Evolutionary conservation across 2,113 vertebrate species (phyloP).

Genomic region (Brachyhypopomus occidentalis): DNA sequence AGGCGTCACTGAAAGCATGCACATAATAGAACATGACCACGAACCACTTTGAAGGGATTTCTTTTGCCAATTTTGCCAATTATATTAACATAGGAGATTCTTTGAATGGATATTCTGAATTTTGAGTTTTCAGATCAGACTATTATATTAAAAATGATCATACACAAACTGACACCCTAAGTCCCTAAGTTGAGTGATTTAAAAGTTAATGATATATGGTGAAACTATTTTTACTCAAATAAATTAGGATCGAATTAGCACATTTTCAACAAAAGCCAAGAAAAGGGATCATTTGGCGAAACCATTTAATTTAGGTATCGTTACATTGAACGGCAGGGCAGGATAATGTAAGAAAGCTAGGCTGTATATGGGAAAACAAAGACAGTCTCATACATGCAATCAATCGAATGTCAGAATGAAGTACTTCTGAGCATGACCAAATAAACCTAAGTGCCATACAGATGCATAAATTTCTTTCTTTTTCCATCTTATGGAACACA

Average conservation of each 20-base stretch:
- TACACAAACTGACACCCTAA: neutral
- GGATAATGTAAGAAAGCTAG: conserved; percentile 15
- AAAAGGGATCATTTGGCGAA: conserved; percentile 47
- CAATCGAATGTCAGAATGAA: neutral
- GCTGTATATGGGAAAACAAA: conserved; percentile 17
- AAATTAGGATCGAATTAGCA: neutral
- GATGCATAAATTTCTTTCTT: neutral
- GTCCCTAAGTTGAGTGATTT: neutral
- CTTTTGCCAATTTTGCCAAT: no score
- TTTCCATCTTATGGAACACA: neutral
- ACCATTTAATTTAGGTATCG: conserved; percentile 51
- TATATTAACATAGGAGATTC: neutral
- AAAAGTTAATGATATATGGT: neutral
- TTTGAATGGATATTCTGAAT: neutral
- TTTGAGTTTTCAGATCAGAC: neutral
- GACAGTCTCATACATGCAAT: no score
- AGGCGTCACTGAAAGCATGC: no score
- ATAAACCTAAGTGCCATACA: neutral
- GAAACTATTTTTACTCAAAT: conserved; percentile 11
- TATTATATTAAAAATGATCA: neutral
- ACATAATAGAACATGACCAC: neutral
- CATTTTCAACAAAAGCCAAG: neutral
- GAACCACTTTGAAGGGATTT: neutral
- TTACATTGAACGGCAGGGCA: conserved; percentile 39
- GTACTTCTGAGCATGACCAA: neutral